Conservation (phyloP, 2,888 invertebrate species). For the Oscheius sp. region DNA sequence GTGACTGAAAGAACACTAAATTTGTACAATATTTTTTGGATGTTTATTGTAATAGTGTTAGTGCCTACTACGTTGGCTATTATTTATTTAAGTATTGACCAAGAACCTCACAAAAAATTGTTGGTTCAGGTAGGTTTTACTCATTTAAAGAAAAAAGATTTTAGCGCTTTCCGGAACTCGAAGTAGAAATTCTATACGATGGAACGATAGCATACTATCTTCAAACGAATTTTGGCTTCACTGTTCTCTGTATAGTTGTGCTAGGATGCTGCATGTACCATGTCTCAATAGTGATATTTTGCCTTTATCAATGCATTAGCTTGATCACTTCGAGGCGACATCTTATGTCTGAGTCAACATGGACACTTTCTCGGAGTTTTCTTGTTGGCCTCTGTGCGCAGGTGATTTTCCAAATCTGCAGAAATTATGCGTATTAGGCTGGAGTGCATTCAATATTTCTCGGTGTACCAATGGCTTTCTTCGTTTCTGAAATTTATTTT, state of each 20-base stretch:
- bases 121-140: neutral
- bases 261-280: neutral
- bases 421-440: neutral
- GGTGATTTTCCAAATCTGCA: neutral
- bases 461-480: neutral
- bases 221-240: neutral
- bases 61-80: too few relatives aligned
- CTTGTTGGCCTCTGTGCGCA: neutral
- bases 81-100: neutral
- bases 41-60: too few relatives aligned
- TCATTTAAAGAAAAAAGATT: neutral
- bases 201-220: neutral
- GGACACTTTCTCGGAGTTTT: neutral
- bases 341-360: neutral
- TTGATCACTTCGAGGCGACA: neutral
- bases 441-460: neutral
- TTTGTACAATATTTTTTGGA: too few relatives aligned
- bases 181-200: neutral
- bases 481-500: neutral
- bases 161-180: neutral
- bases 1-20: too few relatives aligned
- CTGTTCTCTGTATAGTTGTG: neutral
- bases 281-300: neutral
- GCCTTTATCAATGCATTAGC: neutral
- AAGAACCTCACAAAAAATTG: neutral